Percentiles rank a stretch among this genome's conserved stretches.
These are phyloP conservation scores for Willowsia nigromaculata DNA, from an alignment of 2,888 invertebrate species.

Conservation along the genomic window DNA sequence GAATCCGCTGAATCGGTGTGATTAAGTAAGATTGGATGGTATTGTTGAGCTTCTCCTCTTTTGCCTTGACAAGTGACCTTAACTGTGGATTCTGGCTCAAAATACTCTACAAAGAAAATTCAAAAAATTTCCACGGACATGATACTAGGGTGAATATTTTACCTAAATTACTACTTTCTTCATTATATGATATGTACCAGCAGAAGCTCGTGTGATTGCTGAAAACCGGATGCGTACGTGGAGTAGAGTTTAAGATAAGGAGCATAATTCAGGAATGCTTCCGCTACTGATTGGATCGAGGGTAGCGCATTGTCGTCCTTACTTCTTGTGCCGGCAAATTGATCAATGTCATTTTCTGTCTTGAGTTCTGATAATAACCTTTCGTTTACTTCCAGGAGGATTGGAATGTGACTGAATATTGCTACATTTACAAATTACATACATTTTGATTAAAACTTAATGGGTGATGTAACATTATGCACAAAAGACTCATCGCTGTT, in stretches of 20 bases:
- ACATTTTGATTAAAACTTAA: background rate
- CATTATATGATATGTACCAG: too few relatives aligned
- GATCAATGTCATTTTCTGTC: background rate
- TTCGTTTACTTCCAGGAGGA: conserved; percentile 79
- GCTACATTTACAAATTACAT: background rate
- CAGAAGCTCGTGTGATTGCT: conserved; percentile 84
- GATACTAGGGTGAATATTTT: too few relatives aligned
- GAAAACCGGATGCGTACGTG: conserved; percentile 88
- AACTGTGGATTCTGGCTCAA: conserved; percentile 63
- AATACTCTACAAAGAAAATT: conserved; percentile 56
- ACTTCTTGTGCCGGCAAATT: background rate
- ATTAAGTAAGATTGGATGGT: conserved; percentile 88
- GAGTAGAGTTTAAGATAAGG: conserved; percentile 90
- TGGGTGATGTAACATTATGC: background rate
- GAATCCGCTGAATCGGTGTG: conserved; percentile 89
- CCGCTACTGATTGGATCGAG: conserved; percentile 81
- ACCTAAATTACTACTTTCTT: too few relatives aligned
- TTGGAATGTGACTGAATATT: conserved; percentile 69
- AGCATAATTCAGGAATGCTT: conserved; percentile 86
- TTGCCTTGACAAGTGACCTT: conserved; percentile 66
- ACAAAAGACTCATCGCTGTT: background rate
- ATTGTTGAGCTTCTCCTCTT: conserved; percentile 83
- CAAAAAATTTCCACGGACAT: too few relatives aligned
- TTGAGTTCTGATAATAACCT: conserved; percentile 80
- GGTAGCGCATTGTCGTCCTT: conserved; percentile 12